phyloP scores from a whole-genome alignment of 2,113 vertebrate species.

The Hippocampus abdominalis region DNA sequence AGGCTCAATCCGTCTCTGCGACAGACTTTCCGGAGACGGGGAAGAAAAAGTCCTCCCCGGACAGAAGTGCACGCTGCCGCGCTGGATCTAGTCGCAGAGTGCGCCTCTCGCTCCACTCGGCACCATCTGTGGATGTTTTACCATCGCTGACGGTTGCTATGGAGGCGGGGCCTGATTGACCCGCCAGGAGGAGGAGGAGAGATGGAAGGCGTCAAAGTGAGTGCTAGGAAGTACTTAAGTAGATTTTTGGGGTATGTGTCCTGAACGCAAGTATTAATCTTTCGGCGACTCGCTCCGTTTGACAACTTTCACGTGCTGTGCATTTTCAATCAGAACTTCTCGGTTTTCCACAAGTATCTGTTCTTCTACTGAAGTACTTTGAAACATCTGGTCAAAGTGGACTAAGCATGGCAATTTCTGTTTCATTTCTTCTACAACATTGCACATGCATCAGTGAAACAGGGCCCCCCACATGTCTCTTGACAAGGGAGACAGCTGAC shows the following conservation, averaged over 20 bases:
- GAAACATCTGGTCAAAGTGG: too few relatives aligned
- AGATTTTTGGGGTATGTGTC: not conserved
- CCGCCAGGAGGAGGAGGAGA: constrained; percentile 37
- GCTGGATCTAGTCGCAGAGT: constrained; percentile 59
- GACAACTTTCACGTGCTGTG: too few relatives aligned
- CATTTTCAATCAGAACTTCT: too few relatives aligned
- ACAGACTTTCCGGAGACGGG: not conserved
- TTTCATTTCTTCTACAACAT: not conserved
- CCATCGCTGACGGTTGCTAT: constrained; percentile 74
- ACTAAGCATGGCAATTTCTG: too few relatives aligned
- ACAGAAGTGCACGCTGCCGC: constrained; percentile 60
- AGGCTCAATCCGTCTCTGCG: constrained; percentile 1
- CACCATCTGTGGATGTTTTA: constrained; percentile 78
- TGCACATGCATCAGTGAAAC: not conserved
- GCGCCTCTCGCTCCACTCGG: constrained; percentile 69
- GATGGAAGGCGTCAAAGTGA: constrained; percentile 17
- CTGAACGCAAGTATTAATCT: too few relatives aligned
- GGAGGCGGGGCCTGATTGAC: constrained; percentile 78
- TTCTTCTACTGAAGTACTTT: too few relatives aligned
- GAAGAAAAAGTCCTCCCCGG: constrained; percentile 18
- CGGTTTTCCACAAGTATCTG: too few relatives aligned
- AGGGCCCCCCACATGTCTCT: constrained; percentile 39
- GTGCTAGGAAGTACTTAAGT: not conserved
- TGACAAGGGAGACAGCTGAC: constrained; percentile 5
- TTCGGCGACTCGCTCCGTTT: too few relatives aligned